These are phyloP conservation scores for Montipora cactus DNA, from an alignment of 64 coral and sea anemone genomes.

Conservation along the genomic window DNA sequence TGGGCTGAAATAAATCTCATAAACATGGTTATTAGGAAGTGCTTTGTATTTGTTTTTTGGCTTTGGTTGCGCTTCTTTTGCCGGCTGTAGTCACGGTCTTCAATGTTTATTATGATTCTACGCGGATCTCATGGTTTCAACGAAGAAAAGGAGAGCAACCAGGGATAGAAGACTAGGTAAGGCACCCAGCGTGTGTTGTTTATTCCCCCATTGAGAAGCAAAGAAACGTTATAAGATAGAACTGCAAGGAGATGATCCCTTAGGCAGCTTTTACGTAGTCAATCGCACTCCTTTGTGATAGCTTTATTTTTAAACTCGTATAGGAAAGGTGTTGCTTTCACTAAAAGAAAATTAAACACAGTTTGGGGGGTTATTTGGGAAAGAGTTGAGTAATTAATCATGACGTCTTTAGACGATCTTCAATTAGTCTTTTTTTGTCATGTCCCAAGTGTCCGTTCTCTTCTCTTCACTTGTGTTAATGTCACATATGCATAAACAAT, in stretches of 20 bases:
- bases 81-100: neutral
- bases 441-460: too few species aligned
- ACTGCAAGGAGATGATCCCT: neutral
- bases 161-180: neutral
- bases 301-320: neutral
- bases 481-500: too few species aligned
- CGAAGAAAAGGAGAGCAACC: neutral
- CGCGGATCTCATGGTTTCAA: neutral
- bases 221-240: neutral
- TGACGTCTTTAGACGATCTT: neutral
- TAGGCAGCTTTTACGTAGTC: neutral
- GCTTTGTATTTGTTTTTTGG: neutral
- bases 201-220: neutral
- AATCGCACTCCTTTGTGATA: neutral
- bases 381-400: too few species aligned
- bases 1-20: slow-evolving; percentile 9
- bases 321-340: neutral
- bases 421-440: neutral
- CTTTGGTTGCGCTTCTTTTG: neutral
- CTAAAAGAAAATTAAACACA: neutral
- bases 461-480: too few species aligned
- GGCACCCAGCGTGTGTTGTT: neutral
- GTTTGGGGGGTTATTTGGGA: neutral
- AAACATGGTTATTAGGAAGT: slow-evolving; percentile 26
- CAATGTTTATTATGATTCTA: slow-evolving; percentile 7